Percentiles rank a stretch among this genome's conserved stretches.
phyloP scores from a whole-genome alignment of 1,140 invertebrate species.

The Hydropsyche tenuis region DNA sequence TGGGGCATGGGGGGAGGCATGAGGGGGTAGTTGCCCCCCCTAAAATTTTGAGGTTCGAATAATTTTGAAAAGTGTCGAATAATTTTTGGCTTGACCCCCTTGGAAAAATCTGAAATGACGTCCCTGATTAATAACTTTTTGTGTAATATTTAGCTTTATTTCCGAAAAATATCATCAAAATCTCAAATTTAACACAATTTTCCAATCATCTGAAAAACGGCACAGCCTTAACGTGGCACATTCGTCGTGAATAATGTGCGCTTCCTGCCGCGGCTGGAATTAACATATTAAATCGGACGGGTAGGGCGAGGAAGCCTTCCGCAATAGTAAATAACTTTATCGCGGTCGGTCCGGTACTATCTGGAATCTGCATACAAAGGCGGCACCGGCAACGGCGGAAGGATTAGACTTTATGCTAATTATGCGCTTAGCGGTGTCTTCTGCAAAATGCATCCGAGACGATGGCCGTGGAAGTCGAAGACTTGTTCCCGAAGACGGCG shows the following conservation, averaged over 20 bases:
- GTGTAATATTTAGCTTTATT: no score
- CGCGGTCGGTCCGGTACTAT: slow-evolving; percentile 35
- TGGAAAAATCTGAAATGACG: no score
- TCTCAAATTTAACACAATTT: no score
- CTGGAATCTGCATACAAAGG: slow-evolving; percentile 45
- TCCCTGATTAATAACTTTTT: no score
- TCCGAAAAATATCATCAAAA: no score
- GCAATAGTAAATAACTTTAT: slow-evolving; percentile 45
- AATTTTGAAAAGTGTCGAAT: no score
- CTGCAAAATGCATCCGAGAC: neutral
- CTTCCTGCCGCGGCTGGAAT: neutral
- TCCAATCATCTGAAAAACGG: no score
- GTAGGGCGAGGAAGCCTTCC: slow-evolving; percentile 34
- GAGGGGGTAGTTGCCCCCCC: no score
- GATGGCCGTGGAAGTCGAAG: no score
- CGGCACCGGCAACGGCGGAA: slow-evolving; percentile 12
- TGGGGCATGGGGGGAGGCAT: no score
- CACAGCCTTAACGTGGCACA: neutral
- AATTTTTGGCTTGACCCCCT: no score
- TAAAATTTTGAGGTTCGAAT: no score
- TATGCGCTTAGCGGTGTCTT: slow-evolving; percentile 15
- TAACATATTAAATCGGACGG: slow-evolving; percentile 22
- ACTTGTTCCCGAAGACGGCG: neutral
- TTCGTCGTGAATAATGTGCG: slow-evolving; percentile 5
- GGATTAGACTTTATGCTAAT: slow-evolving; percentile 46